Conservation (phyloP, 2,797 vertebrate species). For the Tenualosa thibaudeaui region DNA sequence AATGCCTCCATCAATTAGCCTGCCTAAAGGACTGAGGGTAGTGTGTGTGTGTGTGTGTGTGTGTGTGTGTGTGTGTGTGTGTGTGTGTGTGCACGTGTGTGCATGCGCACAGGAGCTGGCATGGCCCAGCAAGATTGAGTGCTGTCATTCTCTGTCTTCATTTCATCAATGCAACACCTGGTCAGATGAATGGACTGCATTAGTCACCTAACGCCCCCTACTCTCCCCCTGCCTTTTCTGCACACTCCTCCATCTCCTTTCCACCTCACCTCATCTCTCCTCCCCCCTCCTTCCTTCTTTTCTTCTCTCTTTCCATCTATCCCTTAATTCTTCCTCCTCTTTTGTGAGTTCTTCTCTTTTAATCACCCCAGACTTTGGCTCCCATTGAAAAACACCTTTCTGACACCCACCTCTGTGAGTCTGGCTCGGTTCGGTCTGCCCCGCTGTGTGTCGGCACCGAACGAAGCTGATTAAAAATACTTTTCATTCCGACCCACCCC, state of each 20-base stretch:
- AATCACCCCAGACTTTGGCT: neutral
- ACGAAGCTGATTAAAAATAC: conserved; percentile 29
- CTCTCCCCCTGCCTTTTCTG: neutral
- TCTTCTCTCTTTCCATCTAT: neutral
- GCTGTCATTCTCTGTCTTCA: conserved; percentile 1
- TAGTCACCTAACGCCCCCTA: neutral
- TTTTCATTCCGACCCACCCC: conserved; percentile 26
- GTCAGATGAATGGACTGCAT: neutral
- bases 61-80: neutral
- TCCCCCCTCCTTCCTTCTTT: neutral
- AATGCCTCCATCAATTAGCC: conserved; percentile 65
- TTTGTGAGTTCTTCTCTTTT: neutral
- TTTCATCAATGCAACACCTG: conserved; percentile 19
- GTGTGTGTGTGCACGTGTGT: neutral
- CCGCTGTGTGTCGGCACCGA: neutral
- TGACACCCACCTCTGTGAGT: neutral
- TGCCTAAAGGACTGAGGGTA: conserved; percentile 27
- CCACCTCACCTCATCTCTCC: neutral
- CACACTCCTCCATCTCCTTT: neutral
- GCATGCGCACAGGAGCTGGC: neutral
- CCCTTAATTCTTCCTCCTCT: neutral
- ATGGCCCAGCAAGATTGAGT: neutral
- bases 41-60: neutral
- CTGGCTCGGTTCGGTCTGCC: neutral
- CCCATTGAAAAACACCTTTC: neutral